Conservation (phyloP, 2,888 invertebrate genomes). For the Listrodromus nycthemerus region DNA sequence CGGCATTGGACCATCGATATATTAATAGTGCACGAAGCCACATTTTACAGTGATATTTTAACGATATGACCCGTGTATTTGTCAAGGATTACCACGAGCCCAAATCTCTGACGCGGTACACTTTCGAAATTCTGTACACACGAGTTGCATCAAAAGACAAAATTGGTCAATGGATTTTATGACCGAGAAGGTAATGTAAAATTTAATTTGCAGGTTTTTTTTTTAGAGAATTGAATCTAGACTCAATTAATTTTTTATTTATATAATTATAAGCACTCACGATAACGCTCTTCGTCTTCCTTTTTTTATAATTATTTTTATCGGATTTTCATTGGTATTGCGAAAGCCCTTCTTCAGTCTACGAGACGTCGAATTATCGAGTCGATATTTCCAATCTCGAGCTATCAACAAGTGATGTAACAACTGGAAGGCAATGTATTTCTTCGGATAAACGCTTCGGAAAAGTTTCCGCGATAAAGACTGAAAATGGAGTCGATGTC, state of each 20-base stretch:
- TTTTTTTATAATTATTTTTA: background rate
- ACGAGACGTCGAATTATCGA: background rate
- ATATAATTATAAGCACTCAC: too few relatives aligned
- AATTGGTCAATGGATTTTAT: too few relatives aligned
- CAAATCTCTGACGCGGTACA: background rate
- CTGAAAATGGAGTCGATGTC: constrained; percentile 3
- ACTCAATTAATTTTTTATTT: too few relatives aligned
- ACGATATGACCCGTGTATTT: background rate
- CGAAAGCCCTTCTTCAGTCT: background rate
- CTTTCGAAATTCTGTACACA: background rate
- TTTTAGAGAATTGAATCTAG: too few relatives aligned
- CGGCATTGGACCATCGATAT: background rate
- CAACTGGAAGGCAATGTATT: background rate
- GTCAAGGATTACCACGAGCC: constrained; percentile 2
- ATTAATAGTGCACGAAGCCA: background rate
- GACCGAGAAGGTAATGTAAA: too few relatives aligned
- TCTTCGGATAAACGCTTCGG: constrained; percentile 8
- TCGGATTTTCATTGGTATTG: background rate
- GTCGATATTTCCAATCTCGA: background rate
- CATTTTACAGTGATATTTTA: background rate
- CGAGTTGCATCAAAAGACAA: background rate
- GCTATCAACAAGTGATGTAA: background rate
- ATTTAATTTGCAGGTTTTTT: too few relatives aligned
- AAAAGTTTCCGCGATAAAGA: background rate
- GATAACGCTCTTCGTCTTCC: too few relatives aligned